Percentiles rank a stretch among this genome's conserved stretches.
Evolutionary conservation across 1,140 invertebrate species (phyloP).

Genomic region (Brachionus paranguensis): DNA sequence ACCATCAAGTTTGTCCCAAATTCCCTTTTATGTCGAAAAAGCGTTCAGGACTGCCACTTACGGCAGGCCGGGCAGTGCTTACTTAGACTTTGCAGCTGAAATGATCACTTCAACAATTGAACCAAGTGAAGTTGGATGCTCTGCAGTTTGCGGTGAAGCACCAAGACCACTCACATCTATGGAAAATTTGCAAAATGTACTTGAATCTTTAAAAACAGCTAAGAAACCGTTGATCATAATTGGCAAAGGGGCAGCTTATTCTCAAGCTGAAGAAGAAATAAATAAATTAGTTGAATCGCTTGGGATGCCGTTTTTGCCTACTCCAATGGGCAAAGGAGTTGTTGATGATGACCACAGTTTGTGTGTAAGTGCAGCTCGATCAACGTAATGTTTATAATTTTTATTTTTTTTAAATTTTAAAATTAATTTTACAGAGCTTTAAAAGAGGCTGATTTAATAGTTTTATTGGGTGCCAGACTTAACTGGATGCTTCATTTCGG

Average conservation of each 20-base stretch:
- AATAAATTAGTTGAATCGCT: constrained; percentile 65
- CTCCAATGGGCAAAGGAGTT: constrained; percentile 93
- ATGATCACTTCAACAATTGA: constrained; percentile 61
- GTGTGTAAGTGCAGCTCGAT: constrained; percentile 77
- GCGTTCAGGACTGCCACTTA: constrained; percentile 74
- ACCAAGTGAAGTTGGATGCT: constrained; percentile 41
- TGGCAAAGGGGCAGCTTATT: constrained; percentile 87
- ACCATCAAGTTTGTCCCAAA: constrained; percentile 71
- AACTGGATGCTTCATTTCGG: constrained; percentile 99
- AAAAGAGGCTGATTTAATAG: constrained; percentile 75
- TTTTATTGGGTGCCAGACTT: constrained; percentile 79
- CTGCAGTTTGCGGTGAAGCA: constrained; percentile 56
- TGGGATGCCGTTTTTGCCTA: constrained; percentile 79
- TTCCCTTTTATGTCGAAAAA: constrained; percentile 78
- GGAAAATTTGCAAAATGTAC: constrained; percentile 64
- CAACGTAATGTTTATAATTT: constrained; percentile 54
- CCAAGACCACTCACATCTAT: constrained; percentile 67
- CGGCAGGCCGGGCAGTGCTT: constrained; percentile 78
- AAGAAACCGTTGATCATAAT: constrained; percentile 77
- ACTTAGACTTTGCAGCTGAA: constrained; percentile 83
- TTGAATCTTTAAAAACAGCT: constrained; percentile 65
- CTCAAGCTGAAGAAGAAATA: constrained; percentile 66
- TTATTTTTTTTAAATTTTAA: not conserved
- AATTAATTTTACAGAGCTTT: constrained; percentile 61
- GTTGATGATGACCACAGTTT: constrained; percentile 70